Base-by-base conservation (phyloP, 1,140 invertebrate genomes). In the Schlechtendalia chinensis region DNA sequence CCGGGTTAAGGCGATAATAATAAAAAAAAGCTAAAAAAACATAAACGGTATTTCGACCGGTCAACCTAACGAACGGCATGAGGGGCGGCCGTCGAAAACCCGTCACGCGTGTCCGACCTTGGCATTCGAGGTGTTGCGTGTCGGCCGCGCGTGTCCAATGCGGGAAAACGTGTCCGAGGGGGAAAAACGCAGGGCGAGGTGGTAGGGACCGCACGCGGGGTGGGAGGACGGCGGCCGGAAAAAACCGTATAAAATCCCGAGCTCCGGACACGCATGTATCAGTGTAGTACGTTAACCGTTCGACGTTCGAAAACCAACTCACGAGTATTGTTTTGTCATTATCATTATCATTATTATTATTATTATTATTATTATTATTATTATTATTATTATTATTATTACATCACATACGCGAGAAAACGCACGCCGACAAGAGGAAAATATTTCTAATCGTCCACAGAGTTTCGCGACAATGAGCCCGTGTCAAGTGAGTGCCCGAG, bases 161-260 rank as follows among this genome's bases (percentile, higher is more conserved):
- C 24, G 24, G 67, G 24, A 71, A 71, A 71, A 71, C 16, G 39
- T 47, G 39, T 50, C 19, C 63, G 6, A 1, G 14, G 67, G 6
- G 27, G 50, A 39, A 8, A 39, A 1, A 50, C 47, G 27, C 8
- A 1, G 27, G 1, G 63, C n/a, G n/a, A 6, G 39, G 47, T 12
- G 69, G 47, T 29, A 53, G 24, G 17, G 24, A 71, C 47, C 17
- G 32, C 39, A 3, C 6, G 69, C 19, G 69, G 69, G 69, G 69
- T n/a, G n/a, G n/a, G n/a, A n/a, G n/a, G n/a, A n/a, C n/a, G 47
- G 19, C 69, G 47, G 1, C 16, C 6, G 47, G 50, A 53, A 39
- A 71, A 71, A 71, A n/a, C n/a, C 53, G 27, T 71, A 71, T 71
- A 71, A 71, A 71, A 71, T 53, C 69, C 17, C 47, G 50, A 5